These are phyloP conservation scores for Macheiramphus alcinus DNA, from an alignment of 2,113 vertebrate genomes.

Conservation along the genomic window DNA sequence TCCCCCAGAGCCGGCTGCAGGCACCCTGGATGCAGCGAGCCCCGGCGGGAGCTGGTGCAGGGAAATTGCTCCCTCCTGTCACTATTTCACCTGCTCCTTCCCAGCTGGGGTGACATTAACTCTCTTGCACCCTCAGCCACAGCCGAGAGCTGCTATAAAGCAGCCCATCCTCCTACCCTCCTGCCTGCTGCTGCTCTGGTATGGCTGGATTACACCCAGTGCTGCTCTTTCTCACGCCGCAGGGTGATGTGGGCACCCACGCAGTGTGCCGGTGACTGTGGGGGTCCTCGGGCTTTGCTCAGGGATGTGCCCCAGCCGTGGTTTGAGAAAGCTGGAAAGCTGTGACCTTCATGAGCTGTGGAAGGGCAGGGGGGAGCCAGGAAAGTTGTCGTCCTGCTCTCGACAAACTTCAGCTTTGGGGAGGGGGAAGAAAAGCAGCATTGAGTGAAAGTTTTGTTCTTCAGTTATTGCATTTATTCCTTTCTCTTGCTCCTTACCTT, in stretches of 20 bases:
- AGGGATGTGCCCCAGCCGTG: accelerated
- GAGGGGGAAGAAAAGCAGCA: neutral
- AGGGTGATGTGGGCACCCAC: neutral
- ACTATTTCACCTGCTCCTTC: neutral
- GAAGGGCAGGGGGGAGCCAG: neutral
- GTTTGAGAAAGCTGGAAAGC: neutral
- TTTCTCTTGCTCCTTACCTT: neutral
- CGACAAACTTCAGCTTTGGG: neutral
- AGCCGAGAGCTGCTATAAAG: neutral
- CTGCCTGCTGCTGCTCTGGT: no score
- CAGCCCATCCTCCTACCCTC: neutral
- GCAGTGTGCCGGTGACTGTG: accelerated
- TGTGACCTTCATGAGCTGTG: neutral
- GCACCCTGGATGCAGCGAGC: neutral
- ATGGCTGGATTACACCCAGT: accelerated
- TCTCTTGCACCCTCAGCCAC: neutral
- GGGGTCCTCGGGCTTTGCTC: neutral
- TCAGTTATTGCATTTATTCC: accelerated
- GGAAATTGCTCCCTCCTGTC: neutral
- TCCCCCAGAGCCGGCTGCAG: neutral
- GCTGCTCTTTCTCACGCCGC: neutral
- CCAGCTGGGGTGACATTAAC: neutral
- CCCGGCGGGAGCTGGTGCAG: neutral
- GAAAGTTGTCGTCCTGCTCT: neutral
- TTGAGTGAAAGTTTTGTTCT: neutral